These are phyloP conservation scores for Periplaneta americana DNA, from an alignment of 1,140 invertebrate species.

Conservation along the genomic window DNA sequence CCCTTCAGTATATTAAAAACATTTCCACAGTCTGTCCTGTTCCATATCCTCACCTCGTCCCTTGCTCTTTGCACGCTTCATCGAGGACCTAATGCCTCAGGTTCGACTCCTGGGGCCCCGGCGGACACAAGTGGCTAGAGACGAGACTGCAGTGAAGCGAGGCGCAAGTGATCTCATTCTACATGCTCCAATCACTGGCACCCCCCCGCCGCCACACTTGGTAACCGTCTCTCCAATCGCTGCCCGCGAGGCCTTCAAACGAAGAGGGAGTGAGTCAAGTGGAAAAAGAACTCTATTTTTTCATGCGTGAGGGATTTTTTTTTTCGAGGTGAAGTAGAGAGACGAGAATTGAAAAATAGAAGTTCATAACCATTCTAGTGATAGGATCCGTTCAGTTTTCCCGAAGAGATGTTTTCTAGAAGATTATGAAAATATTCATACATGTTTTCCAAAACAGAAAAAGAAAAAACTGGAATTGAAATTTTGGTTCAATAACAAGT, in stretches of 20 bases:
- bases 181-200: constrained; percentile 11
- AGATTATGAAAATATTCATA: too few relatives aligned
- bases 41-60: not conserved
- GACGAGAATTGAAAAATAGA: not conserved
- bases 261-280: not conserved
- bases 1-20: not conserved
- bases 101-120: not conserved
- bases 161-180: constrained; percentile 1
- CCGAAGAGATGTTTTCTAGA: too few relatives aligned
- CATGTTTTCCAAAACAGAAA: too few relatives aligned
- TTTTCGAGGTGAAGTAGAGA: not conserved
- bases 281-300: not conserved
- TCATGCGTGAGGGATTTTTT: not conserved
- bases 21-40: not conserved
- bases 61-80: not conserved
- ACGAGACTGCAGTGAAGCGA: constrained; percentile 7
- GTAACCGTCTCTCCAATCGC: not conserved
- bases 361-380: not conserved
- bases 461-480: too few relatives aligned
- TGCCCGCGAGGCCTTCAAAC: constrained; percentile 1
- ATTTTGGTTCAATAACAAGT: too few relatives aligned
- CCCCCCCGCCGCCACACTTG: not conserved
- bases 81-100: not conserved
- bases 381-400: not conserved
- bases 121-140: not conserved